Base-by-base conservation (phyloP, 2,113 vertebrate genomes). In the Takifugu bimaculatus region DNA sequence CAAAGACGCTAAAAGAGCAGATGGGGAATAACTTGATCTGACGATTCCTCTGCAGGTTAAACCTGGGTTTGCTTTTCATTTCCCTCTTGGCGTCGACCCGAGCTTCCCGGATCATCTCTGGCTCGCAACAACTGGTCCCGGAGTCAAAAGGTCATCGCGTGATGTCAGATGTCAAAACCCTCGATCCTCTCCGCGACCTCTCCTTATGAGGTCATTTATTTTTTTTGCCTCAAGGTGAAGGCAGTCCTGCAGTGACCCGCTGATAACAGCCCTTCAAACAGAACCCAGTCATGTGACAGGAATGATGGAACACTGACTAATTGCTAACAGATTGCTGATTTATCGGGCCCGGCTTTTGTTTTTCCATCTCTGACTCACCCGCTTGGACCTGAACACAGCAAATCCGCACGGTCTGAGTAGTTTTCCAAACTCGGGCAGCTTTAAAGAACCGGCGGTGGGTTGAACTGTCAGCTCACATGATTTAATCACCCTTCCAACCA, bases 241-340 rank as follows among this genome's bases (percentile, higher is more conserved):
- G 64, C 65, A 44, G 75, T 64, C 50, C 50, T 11, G 6, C 25
- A 61, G 65, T 50, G 20, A 53, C 48, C 60, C 68, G 20, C 6
- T n/a, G 50, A 68, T 68, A 70, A 70, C 62, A 45, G 63, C n/a
- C 50, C 43, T 58, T 81, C 51, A 72, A 68, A 71, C 63, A 74
- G 68, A 54, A 11, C 52, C 52, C 48, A 60, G 68, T 72, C 79
- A 77, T 52, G 60, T 53, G 28, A 29, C 44, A 28, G 10, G 20
- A 5, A 1, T 63, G 70, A 86, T n/a, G 57, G 61, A 80, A n/a
- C 48, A 1, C 59, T 77, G 72, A 82, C 69, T 71, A 64, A 83
- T 50, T 15, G 28, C 42, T 64, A 81, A 76, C 82, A 88, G 71
- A 77, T 64, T 72, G 35, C 50, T 58, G 56, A 60, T 61, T 64